Base-by-base conservation (phyloP, 2,797 vertebrate genomes). In the Gymnoscopelus braueri region DNA sequence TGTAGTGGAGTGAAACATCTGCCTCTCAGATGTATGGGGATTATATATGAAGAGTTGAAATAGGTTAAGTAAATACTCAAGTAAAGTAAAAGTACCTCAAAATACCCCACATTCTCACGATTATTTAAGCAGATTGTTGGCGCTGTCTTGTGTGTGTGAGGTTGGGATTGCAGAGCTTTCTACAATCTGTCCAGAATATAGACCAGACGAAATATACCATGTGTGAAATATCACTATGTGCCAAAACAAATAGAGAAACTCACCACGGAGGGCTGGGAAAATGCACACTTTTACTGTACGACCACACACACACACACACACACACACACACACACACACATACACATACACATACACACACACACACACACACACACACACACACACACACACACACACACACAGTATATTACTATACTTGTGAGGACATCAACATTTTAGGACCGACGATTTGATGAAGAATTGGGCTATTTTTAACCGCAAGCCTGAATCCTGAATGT, bases 191-290 rank as follows among this genome's bases (percentile, higher is more conserved):
- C 88, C 39, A 44, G 39, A 83, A 76, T 74, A 81, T 81, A 56
- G 24, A 57, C 70, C 77, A 74, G 85, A 75, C 51, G 15, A 81
- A 61, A 83, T 62, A 60, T 5, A 76, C 84, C 80, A 79, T 29
- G 82, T 92, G 92, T 86, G 90, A 94, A 93, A 92, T 91, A 85
- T 90, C 87, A 74, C 50, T 87, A 81, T 67, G 69, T 68, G 74
- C 80, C 56, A 81, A 82, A 88, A 88, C 87, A 91, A 92, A 92
- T 53, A 91, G 71, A 79, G 70, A 65, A 74, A 26, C 26, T 44
- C 13, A 71, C 80, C 74, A 75, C 14, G 78, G 60, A 72, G 51
- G 68, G 71, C 79, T 84, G 88, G 79, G 88, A 89, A 89, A 44
- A 89, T 82, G 81, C 86, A 91, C 84, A 87, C 84, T 64, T 7